Evolutionary conservation across 1,140 invertebrate genomes (phyloP).

Genomic region (Zaprionus capensis): DNA sequence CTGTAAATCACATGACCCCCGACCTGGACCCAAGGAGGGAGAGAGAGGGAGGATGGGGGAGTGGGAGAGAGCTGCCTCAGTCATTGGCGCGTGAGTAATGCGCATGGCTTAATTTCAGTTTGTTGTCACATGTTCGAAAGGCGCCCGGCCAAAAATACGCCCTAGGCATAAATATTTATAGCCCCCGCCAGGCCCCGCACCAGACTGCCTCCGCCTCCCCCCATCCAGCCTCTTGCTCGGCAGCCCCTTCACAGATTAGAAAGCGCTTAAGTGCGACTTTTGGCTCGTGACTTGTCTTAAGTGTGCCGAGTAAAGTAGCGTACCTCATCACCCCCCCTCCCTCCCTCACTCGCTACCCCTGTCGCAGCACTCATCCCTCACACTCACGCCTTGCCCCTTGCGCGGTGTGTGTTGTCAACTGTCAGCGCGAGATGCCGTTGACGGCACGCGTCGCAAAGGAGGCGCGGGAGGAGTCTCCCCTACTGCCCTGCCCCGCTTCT

Average conservation of each 20-base stretch:
- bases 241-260: slow-evolving; percentile 76
- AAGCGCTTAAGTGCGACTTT: slow-evolving; percentile 82
- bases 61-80: not conserved
- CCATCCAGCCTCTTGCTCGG: not conserved
- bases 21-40: not conserved
- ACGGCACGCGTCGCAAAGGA: slow-evolving; percentile 42
- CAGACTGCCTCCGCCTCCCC: not conserved
- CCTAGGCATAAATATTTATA: slow-evolving; percentile 74
- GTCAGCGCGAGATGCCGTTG: slow-evolving; percentile 27
- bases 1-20: slow-evolving; percentile 73
- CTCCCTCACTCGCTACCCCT: too few relatives aligned
- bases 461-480: not conserved
- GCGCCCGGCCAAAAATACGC: slow-evolving; percentile 42
- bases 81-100: slow-evolving; percentile 70
- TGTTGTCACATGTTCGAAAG: slow-evolving; percentile 76
- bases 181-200: slow-evolving; percentile 8
- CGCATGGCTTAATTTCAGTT: slow-evolving; percentile 73
- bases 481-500: not conserved
- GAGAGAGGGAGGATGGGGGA: not conserved
- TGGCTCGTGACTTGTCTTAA: slow-evolving; percentile 82
- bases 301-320: slow-evolving; percentile 37
- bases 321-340: not conserved
- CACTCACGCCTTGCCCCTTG: not conserved
- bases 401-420: slow-evolving; percentile 36
- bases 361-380: not conserved